Percentiles rank a stretch among this genome's conserved stretches.
These are phyloP conservation scores for Psittacula echo DNA, from an alignment of 2,797 vertebrate species.

Conservation along the genomic window DNA sequence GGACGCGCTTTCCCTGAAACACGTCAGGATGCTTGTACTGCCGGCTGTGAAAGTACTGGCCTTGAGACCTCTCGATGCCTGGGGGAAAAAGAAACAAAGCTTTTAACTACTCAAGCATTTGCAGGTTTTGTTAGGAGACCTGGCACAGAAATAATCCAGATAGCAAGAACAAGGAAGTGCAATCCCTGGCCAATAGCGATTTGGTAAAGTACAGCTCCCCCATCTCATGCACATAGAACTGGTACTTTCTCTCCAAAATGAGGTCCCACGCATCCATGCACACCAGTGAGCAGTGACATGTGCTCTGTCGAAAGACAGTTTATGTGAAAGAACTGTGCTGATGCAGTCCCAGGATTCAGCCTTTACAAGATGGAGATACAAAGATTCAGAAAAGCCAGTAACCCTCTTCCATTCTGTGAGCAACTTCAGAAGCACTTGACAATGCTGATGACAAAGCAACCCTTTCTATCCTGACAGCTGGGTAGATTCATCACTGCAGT, in stretches of 20 bases:
- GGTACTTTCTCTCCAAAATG: not conserved
- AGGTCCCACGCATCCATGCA: not conserved
- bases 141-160: not conserved
- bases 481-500: not conserved
- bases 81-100: not conserved
- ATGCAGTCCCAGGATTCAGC: not conserved
- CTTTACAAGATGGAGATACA: not conserved
- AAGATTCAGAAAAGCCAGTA: not conserved
- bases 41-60: slow-evolving; percentile 84
- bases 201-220: accelerated
- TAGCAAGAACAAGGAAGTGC: not conserved
- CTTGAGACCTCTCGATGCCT: slow-evolving; percentile 86
- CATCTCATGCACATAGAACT: accelerated
- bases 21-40: slow-evolving; percentile 85
- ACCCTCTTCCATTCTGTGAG: not conserved
- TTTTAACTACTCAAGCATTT: not conserved
- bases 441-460: not conserved
- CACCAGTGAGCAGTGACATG: not conserved
- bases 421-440: not conserved
- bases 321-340: not conserved
- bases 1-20: slow-evolving; percentile 84
- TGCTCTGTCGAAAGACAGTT: not conserved
- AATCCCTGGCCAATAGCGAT: not conserved
- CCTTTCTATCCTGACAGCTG: not conserved
- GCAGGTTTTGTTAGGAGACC: not conserved